These are phyloP conservation scores for Rousettus madagascariensis DNA, from an alignment of 2,797 vertebrate species.

Conservation along the genomic window DNA sequence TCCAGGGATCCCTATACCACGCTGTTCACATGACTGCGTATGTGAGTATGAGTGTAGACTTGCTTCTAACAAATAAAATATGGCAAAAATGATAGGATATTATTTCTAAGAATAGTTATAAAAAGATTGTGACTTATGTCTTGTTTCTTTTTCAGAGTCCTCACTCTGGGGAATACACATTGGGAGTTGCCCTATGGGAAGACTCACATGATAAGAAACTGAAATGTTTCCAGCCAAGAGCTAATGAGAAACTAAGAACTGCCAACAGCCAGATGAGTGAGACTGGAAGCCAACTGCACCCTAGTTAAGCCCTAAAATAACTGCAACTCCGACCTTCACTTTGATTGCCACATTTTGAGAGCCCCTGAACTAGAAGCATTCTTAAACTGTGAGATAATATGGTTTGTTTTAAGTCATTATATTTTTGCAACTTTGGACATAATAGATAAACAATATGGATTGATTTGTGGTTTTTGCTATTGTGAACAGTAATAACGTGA, in stretches of 20 bases:
- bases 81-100: neutral
- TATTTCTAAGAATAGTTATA: neutral
- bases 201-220: neutral
- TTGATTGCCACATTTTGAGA: neutral
- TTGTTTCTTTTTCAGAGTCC: neutral
- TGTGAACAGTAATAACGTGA: neutral
- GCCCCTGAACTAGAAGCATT: neutral
- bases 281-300: neutral
- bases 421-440: neutral
- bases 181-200: neutral
- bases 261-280: neutral
- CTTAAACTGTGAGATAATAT: neutral
- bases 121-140: neutral
- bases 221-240: neutral
- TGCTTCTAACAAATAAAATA: neutral
- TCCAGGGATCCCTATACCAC: neutral
- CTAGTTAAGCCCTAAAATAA: neutral
- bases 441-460: neutral
- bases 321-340: neutral
- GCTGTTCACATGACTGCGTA: neutral
- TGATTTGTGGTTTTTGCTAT: neutral
- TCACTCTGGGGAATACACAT: too few species aligned
- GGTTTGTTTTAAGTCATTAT: neutral
- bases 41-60: neutral
- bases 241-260: neutral